Conservation (phyloP, 2,113 vertebrate species). For the Lycaon pictus region DNA sequence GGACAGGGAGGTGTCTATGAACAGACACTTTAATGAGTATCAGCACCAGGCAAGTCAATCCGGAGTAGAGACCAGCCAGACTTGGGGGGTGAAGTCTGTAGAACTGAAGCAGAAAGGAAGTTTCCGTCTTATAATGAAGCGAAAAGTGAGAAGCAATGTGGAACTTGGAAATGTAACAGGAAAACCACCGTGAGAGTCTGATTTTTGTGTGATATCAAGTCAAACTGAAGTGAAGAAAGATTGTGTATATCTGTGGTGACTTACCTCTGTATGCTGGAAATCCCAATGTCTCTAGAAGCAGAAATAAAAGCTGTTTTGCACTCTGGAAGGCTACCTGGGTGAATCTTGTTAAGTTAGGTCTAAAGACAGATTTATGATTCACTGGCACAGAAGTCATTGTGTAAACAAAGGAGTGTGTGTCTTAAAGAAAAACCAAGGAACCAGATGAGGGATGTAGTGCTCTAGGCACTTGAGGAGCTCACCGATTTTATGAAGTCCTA, state of each 20-base stretch:
- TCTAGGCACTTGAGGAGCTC: not conserved
- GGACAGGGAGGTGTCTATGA: not conserved
- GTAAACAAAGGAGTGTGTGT: not conserved
- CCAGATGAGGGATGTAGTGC: not conserved
- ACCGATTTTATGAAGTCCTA: not conserved
- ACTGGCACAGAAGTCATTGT: not conserved
- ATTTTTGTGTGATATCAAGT: not conserved
- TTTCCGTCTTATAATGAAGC: not conserved
- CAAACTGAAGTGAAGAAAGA: conserved; percentile 51
- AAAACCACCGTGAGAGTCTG: not conserved
- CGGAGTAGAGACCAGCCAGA: not conserved
- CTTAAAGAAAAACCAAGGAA: not conserved
- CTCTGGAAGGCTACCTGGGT: not conserved
- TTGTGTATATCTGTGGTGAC: not conserved
- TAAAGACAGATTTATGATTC: conserved; percentile 5
- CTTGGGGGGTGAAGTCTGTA: not conserved
- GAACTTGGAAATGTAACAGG: not conserved
- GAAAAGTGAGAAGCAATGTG: not conserved
- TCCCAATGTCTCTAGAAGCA: not conserved
- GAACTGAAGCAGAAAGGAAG: not conserved
- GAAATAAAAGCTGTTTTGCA: conserved; percentile 68
- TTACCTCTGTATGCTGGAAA: not conserved
- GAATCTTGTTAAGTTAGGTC: not conserved
- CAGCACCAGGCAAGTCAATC: not conserved
- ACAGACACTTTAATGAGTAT: not conserved